phyloP scores from a whole-genome alignment of 2,113 vertebrate species.

The Python bivittatus region DNA sequence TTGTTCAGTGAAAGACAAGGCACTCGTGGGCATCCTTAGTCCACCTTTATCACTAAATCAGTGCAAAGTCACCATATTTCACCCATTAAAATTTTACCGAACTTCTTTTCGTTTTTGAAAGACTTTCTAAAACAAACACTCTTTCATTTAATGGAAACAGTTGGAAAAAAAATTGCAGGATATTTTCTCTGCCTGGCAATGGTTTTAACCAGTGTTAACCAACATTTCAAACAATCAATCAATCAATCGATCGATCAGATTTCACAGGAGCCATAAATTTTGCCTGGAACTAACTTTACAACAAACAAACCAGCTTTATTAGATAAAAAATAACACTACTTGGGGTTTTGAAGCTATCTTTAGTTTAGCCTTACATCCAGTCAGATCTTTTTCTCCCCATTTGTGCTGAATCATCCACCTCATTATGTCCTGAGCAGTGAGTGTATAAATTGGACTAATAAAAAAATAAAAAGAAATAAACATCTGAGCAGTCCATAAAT shows the following conservation, averaged over 20 bases:
- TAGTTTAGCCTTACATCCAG: background rate
- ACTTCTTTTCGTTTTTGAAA: background rate
- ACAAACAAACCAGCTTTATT: background rate
- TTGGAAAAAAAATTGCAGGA: background rate
- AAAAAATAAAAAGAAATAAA: background rate
- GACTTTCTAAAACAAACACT: background rate
- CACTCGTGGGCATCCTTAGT: background rate
- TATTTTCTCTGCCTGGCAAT: background rate
- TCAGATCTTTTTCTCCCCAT: background rate
- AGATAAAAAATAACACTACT: background rate
- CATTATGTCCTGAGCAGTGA: background rate
- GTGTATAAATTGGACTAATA: background rate
- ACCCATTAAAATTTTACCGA: background rate
- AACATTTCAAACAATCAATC: background rate
- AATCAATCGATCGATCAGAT: background rate
- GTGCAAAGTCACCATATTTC: background rate
- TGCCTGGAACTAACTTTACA: background rate
- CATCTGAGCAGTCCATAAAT: background rate
- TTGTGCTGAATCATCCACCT: background rate
- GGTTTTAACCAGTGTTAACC: background rate
- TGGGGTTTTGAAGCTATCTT: background rate
- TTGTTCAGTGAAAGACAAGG: background rate
- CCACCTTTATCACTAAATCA: background rate
- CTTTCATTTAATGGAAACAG: background rate
- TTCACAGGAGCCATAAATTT: background rate